phyloP scores from a whole-genome alignment of 2,888 invertebrate species.

The Phytoseiulus persimilis region DNA sequence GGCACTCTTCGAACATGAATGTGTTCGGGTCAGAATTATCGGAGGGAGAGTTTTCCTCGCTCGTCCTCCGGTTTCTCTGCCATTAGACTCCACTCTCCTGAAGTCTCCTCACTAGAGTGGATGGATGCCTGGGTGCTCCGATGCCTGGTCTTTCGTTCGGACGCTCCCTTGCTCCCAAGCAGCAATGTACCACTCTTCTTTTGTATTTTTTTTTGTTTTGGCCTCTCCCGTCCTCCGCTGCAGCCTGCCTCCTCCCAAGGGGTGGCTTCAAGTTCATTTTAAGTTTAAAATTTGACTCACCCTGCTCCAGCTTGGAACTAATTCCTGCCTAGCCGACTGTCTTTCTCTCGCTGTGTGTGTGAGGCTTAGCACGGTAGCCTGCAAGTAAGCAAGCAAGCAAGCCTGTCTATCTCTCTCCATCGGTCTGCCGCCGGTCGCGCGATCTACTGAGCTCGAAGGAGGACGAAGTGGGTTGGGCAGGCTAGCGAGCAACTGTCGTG shows the following conservation, averaged over 20 bases:
- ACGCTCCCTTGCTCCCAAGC: background rate
- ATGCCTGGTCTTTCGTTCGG: background rate
- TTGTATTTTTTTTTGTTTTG: background rate
- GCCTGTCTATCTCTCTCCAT: background rate
- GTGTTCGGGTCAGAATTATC: background rate
- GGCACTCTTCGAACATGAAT: too few relatives aligned
- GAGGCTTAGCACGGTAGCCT: background rate
- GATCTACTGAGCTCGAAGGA: background rate
- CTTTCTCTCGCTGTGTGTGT: background rate
- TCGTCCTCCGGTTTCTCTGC: background rate
- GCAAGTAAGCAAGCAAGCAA: background rate
- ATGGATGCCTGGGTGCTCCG: background rate
- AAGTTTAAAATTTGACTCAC: conserved; percentile 39
- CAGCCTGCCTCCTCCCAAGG: background rate
- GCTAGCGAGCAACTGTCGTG: background rate
- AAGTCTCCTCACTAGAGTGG: background rate
- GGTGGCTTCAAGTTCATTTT: conserved; percentile 39
- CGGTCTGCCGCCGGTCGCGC: background rate
- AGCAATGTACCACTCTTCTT: background rate
- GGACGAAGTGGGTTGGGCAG: background rate
- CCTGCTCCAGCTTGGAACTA: conserved; percentile 21
- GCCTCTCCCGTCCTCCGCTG: background rate
- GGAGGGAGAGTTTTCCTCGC: background rate
- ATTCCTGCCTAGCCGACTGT: conserved; percentile 6
- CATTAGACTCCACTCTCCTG: background rate